Base-by-base conservation (phyloP, 2,888 invertebrate genomes). In the Drosophila mimica region DNA sequence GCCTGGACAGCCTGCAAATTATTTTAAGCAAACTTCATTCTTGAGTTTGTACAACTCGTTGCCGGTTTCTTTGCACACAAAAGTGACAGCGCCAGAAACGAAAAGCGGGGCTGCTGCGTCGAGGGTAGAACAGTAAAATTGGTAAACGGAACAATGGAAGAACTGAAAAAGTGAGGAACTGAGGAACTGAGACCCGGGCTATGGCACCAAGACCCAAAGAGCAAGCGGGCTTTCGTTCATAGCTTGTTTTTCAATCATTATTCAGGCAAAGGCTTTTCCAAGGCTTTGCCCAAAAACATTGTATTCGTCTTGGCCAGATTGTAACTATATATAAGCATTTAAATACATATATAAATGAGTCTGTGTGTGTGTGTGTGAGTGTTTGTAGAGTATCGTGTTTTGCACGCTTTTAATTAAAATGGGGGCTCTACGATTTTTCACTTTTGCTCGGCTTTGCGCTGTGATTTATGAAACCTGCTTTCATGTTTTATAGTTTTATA, bases 161-260 rank as follows among this genome's bases (percentile, higher is more conserved):
- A 31, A 28, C 25, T 17, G 31, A 52, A 7, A 7, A 46, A 46
- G 13, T 13, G 28, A 15, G 9, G 9, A 49, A 49, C 6, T 49
- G 17, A 15, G 20, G 4, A 51, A n/a, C 40, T n/a, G 30, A 56
- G 69, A 48, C 52, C 65, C 30, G 30, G 61, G 43, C 61, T 53
- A 40, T 25, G n/a, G 33, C 31, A 46, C 30, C 33, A 49, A 68
- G 54, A 25, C 46, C 56, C 48, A 40, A 51, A 63, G 58, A 51
- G 49, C 46, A 48, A 64, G 74, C 52, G 36, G 31, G 64, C 57
- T 68, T 52, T 52, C 63, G 72, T 78, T 75, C 74, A 70, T 81
- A 81, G 88, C 90, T 90, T 87, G 90, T 88, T 87, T 84, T 90
- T 90, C 90, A 88, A 87, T 90, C 89, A 89, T 87, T 87, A 90